Evolutionary conservation across 1,140 invertebrate species (phyloP), one percentile per base, ranked within the genome.

Genomic region (Lordiphosa stackelbergi): DNA sequence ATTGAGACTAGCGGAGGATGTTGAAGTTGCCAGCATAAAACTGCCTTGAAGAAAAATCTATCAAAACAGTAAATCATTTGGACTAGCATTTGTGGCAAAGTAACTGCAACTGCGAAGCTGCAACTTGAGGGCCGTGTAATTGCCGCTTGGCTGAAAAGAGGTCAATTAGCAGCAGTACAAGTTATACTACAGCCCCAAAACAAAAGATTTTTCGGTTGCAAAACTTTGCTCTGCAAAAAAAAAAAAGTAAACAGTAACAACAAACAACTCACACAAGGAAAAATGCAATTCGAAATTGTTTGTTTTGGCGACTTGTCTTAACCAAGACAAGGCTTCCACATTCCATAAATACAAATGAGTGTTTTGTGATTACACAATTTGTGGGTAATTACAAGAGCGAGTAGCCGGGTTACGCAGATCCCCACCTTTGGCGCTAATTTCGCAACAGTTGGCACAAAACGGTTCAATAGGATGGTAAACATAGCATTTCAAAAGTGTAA

Each of bases 71-170:
- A 83, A 81, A 81, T 81, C 75, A 81, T 81, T 83, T 59, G 54
- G 71, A 69, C 66, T 71, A 66, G 75, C 63, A 81, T 69, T 60
- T 66, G 73, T 59, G 63, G 57, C 74, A 64, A 83, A 75, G 65
- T 54, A 69, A 49, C 66, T 54, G 41, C 40, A 46, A 48, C 53
- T 31, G 63, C 40, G 58, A 52, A 47, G 19, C 57, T 53, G 28
- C 48, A 49, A 60, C 59, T 75, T 41, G 73, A 81, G 75, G 75
- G 75, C 75, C 75, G 46, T 73, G 53, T 75, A 83, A 83, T 81
- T 81, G 77, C 77, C 77, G 77, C 77, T 77, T 81, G 64, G 72
- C 43, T 83, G 77, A 59, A 81, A 81, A 81, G 77, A 83, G 77
- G 77, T 81, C 77, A 83, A 83, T 83, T 81, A 81, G 64, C 77